phyloP scores from a whole-genome alignment of 2,888 invertebrate species.

The Ptilodon capucinus region DNA sequence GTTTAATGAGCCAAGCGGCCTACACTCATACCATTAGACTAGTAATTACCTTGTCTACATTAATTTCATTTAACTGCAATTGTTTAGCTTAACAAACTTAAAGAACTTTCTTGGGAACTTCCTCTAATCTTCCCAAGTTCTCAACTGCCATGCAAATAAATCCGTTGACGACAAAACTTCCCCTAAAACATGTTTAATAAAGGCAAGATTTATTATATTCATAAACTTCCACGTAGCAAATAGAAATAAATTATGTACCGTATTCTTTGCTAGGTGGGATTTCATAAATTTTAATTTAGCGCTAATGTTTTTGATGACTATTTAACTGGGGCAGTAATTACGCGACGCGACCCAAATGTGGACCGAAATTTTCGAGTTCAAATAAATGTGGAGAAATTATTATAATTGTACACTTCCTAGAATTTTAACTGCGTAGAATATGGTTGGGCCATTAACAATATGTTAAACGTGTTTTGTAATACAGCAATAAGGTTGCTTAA shows the following conservation, averaged over 20 bases:
- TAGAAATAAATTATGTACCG: constrained; percentile 28
- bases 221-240: constrained; percentile 30
- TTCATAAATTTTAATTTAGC: constrained; percentile 25
- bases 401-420: not conserved
- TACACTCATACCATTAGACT: too few species aligned
- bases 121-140: not conserved
- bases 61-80: too few species aligned
- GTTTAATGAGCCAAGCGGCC: too few species aligned
- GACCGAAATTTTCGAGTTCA: not conserved
- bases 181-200: constrained; percentile 29
- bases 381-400: not conserved
- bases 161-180: not conserved
- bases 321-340: not conserved
- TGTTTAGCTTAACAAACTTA: not conserved
- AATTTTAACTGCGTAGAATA: not conserved
- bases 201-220: constrained; percentile 30
- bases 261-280: constrained; percentile 21
- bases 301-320: not conserved
- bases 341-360: not conserved
- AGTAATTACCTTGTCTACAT: too few species aligned
- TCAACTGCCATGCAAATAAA: not conserved
- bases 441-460: not conserved
- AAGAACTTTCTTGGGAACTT: not conserved
- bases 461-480: not conserved
- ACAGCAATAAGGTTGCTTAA: too few species aligned